Conservation (phyloP, 2,888 invertebrate genomes). For the Branchellion lobata region DNA sequence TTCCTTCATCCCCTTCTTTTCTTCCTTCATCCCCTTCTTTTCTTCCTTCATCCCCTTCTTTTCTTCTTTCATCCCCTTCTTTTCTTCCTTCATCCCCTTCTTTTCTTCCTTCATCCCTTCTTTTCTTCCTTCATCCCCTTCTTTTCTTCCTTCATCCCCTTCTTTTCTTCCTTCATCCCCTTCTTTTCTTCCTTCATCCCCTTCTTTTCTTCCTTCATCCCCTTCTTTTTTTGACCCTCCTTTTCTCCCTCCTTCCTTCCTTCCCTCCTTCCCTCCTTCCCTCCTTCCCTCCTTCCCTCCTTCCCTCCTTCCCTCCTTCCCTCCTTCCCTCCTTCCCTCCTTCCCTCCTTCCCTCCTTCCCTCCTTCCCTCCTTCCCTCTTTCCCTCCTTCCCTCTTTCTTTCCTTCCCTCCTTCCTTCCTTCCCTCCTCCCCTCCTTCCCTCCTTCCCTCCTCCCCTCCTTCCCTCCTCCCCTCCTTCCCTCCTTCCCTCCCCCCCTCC, state of each 20-base stretch:
- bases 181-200: not conserved
- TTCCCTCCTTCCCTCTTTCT: slow-evolving; percentile 21
- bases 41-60: no score
- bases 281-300: not conserved
- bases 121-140: no score
- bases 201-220: not conserved
- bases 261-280: not conserved
- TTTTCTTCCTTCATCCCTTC: no score
- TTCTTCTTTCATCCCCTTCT: no score
- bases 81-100: no score
- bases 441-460: not conserved
- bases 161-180: no score
- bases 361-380: slow-evolving; percentile 21
- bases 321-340: slow-evolving; percentile 22
- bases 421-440: slow-evolving; percentile 20
- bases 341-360: slow-evolving; percentile 26
- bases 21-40: no score
- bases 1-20: no score
- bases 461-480: not conserved
- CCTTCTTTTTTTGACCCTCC: not conserved
- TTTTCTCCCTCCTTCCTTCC: not conserved
- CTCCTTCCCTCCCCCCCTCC: slow-evolving; percentile 26
- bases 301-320: slow-evolving; percentile 19
- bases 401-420: slow-evolving; percentile 30
- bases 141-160: no score